These are phyloP conservation scores for Otus scops DNA, from an alignment of 2,797 vertebrate genomes.

Conservation along the genomic window DNA sequence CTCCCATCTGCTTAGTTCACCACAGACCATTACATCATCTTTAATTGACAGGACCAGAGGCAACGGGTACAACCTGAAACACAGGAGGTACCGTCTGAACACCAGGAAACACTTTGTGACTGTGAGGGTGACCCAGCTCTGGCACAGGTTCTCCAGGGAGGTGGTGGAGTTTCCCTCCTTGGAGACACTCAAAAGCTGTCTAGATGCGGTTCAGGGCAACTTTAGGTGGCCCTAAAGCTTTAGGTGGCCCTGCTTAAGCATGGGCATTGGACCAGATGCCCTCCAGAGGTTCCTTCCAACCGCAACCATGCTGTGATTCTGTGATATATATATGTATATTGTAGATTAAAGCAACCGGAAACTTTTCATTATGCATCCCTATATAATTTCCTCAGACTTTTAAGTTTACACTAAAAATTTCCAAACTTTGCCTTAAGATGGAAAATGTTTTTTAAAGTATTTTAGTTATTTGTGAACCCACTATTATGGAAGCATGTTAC, in stretches of 20 bases:
- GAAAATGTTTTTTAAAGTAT: neutral
- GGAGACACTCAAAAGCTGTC: neutral
- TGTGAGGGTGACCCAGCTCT: neutral
- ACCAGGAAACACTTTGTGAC: neutral
- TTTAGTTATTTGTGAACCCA: neutral
- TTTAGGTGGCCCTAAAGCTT: neutral
- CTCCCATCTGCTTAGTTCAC: neutral
- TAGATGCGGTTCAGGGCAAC: neutral
- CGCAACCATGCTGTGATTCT: neutral
- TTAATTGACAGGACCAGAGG: neutral
- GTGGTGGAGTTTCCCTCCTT: neutral
- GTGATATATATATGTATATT: neutral
- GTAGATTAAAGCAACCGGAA: neutral
- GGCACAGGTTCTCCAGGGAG: neutral
- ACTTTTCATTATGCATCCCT: neutral
- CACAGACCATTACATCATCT: neutral
- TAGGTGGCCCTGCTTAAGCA: neutral
- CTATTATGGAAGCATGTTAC: neutral
- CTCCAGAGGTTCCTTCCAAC: neutral
- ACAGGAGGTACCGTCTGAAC: neutral
- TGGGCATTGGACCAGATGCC: neutral
- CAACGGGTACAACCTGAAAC: neutral
- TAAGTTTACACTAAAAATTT: neutral
- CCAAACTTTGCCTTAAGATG: neutral
- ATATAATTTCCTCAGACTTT: neutral